These are phyloP conservation scores for Sciaenops ocellatus DNA, from an alignment of 2,797 vertebrate genomes.

Conservation along the genomic window DNA sequence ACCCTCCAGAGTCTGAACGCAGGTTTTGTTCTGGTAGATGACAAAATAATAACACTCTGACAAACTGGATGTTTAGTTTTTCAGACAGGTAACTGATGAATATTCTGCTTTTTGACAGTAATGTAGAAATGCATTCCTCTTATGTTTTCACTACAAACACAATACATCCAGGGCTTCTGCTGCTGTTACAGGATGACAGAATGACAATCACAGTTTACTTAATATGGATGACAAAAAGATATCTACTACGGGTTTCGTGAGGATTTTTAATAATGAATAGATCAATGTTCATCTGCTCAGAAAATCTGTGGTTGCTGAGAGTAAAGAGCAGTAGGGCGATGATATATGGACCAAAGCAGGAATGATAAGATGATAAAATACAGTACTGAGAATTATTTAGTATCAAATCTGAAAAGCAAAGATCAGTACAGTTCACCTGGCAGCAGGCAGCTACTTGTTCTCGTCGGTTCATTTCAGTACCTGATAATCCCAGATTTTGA, in stretches of 20 bases:
- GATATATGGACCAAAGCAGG: background rate
- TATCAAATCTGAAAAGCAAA: background rate
- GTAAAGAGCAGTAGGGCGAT: background rate
- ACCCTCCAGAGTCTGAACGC: constrained; percentile 95
- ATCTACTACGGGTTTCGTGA: background rate
- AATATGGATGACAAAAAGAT: background rate
- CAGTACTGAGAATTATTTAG: background rate
- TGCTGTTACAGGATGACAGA: too few relatives aligned
- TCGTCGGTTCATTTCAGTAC: constrained; percentile 65
- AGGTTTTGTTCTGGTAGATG: constrained; percentile 91
- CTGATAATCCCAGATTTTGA: constrained; percentile 99
- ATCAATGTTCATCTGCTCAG: background rate
- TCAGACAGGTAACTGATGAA: too few relatives aligned
- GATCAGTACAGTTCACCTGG: too few relatives aligned
- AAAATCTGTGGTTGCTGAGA: background rate
- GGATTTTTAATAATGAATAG: background rate
- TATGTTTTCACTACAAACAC: too few relatives aligned
- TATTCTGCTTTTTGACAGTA: too few relatives aligned
- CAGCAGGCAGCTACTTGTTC: background rate
- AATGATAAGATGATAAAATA: background rate
- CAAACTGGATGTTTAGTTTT: too few relatives aligned
- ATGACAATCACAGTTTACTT: too few relatives aligned
- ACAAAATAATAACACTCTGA: background rate
- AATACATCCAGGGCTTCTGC: too few relatives aligned
- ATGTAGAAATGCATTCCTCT: too few relatives aligned